Base-by-base conservation (phyloP, 2,888 invertebrate species). In the Stenichneumon culpator region DNA sequence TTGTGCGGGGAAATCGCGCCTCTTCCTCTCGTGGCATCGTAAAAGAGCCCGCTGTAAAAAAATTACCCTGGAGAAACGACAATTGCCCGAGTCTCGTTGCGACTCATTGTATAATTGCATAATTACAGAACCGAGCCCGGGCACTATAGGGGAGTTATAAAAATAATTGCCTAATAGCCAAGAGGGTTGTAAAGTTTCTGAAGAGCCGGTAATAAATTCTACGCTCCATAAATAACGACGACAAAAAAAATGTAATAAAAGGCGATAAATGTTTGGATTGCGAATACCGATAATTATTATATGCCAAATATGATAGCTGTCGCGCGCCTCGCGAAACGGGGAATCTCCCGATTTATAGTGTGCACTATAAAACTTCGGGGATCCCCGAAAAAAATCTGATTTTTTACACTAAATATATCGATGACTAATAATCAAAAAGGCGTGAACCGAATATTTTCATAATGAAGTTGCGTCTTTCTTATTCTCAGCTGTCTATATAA, bases 21-120 rank as follows among this genome's bases (percentile, higher is more conserved):
- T 32, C 50, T 28, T 47, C 3, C 28, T 28, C 68, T 25, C 22
- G 22, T 28, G 9, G 52, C 6, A 68, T 57, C 25, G 6, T n/a
- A 4, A 54, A 57, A 67, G 68, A 60, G 16, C 19, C 50, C 25
- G 5, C 3, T 14, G 39, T 19, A 22, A 32, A 32, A 63, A 47
- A 36, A 39, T 4, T 57, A 9, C 3, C 19, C 54, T 19, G 54
- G 54, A 54, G 19, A 22, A 19, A 22, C 52, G 52, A 22, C 19
- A 50, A 6, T 28, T 32, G 50, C 36, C 19, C 57, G 57, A 14
- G 60, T 60, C 60, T 28, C 28, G 36, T 70, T 11, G 11, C 60
- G 50, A 39, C 39, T 74, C 54, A 74, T 83, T 74, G 52, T 74
- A 47, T 63, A 79, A 79, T 83, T 83, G 69, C 39, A 74, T 68